These are phyloP conservation scores for Drosophila bunnanda DNA, from an alignment of 2,888 invertebrate species.

Conservation along the genomic window DNA sequence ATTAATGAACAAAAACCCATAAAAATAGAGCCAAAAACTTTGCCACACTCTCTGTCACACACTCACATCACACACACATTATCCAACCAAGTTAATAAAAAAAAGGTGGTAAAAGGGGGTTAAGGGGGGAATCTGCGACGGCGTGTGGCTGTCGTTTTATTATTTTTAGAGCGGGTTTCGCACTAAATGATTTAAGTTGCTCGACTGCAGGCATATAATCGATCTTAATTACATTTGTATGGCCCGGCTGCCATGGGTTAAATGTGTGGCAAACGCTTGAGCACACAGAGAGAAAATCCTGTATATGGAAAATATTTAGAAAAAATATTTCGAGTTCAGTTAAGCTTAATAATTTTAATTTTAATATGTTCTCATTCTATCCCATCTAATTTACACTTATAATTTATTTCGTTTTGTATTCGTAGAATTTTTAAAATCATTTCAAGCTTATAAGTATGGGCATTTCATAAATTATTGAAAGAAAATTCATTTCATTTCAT, in stretches of 20 bases:
- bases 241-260: conserved; percentile 30
- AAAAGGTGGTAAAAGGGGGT: background rate
- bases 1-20: conserved; percentile 2
- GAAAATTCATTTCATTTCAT: fast-evolving
- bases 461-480: background rate
- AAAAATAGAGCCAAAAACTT: conserved; percentile 16
- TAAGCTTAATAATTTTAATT: no score
- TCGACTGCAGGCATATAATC: conserved; percentile 48
- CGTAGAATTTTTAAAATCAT: background rate
- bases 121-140: background rate
- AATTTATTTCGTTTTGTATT: no score
- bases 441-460: background rate
- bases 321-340: background rate
- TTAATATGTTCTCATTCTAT: no score
- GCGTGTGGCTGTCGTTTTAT: conserved; percentile 28
- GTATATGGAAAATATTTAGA: background rate
- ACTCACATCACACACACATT: background rate
- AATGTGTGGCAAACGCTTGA: conserved; percentile 8
- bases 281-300: background rate
- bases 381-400: no score
- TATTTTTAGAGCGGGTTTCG: conserved; percentile 50
- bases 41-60: background rate
- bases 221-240: conserved; percentile 65
- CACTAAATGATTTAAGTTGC: conserved; percentile 56
- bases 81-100: conserved; percentile 5